Base-by-base conservation (phyloP, 2,888 invertebrate species). In the Argyra leucocephala region DNA sequence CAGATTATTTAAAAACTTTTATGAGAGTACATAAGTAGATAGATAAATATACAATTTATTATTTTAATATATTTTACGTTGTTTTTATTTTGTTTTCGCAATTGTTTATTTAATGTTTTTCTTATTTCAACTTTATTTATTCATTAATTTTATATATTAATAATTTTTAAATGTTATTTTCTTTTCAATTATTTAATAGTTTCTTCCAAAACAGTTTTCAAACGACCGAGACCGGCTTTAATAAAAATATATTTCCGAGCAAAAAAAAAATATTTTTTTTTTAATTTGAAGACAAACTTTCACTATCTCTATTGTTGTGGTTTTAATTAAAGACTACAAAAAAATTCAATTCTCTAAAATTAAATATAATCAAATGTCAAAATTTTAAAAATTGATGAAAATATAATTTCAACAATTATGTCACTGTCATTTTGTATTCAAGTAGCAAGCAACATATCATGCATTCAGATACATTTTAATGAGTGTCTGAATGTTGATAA, bases 1-100 rank as follows among this genome's bases (percentile, higher is more conserved):
- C 48, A 48, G 48, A 48, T 18, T 48, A 48, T 48, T 48, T 48
- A 48, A 31, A n/a, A 48, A 48, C 48, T 48, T 48, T 48, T 48
- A 48, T 31, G 7, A 6, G 9, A 9, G 5, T 26, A 26, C 4
- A 9, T 9, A 6, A 26, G 26, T 26, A 26, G 26, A 6, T 48
- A 48, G 18, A 48, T 48, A 48, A 48, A 48, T 48, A 48, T 48
- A 48, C 48, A 48, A 15, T 48, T 48, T 48, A 18, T 48, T 15
- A 5, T 48, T 48, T 18, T 48, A 48, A 18, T 48, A 48, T 48
- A 18, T 18, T 48, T 48, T 48, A 48, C 48, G 48, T 48, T 48
- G 48, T 48, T 48, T 48, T 48, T 48, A 3, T 48, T 48, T 48
- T 48, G 48, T 48, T 48, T 31, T 31, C 10, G 31, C 31, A 31